phyloP scores from a whole-genome alignment of 1,140 invertebrate species.

The Papilio polytes region DNA sequence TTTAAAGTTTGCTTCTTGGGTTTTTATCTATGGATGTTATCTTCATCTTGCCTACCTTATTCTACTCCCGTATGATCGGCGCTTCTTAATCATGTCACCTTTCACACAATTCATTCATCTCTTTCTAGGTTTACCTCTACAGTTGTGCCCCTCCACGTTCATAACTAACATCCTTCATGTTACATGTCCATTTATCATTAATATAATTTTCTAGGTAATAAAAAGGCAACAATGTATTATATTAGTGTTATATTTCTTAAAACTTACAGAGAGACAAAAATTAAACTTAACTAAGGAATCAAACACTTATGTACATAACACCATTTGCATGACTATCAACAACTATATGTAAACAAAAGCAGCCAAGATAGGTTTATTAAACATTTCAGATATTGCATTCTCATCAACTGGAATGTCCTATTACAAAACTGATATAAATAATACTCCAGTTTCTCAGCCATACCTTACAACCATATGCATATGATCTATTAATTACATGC shows the following conservation, averaged over 20 bases:
- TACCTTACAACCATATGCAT: background rate
- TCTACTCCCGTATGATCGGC: too few relatives aligned
- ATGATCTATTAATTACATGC: background rate
- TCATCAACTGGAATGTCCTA: constrained; percentile 5
- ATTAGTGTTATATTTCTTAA: constrained; percentile 26
- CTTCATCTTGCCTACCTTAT: too few relatives aligned
- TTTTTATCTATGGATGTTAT: too few relatives aligned
- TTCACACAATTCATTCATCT: too few relatives aligned
- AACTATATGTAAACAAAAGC: background rate
- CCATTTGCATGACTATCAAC: background rate
- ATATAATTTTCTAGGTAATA: constrained; percentile 24
- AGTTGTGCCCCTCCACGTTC: too few relatives aligned
- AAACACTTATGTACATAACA: constrained; percentile 13
- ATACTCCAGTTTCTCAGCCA: background rate
- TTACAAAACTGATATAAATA: constrained; percentile 5
- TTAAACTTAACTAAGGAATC: constrained; percentile 36
- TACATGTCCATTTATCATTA: too few relatives aligned
- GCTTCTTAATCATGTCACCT: too few relatives aligned
- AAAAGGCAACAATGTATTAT: constrained; percentile 31
- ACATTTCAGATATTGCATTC: background rate
- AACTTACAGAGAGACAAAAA: constrained; percentile 39
- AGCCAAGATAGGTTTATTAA: background rate
- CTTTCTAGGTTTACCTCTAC: too few relatives aligned
- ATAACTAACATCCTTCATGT: too few relatives aligned
- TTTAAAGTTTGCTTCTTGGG: too few relatives aligned